These are phyloP conservation scores for Sinosuthora webbiana DNA, from an alignment of 2,113 vertebrate genomes.

Conservation along the genomic window DNA sequence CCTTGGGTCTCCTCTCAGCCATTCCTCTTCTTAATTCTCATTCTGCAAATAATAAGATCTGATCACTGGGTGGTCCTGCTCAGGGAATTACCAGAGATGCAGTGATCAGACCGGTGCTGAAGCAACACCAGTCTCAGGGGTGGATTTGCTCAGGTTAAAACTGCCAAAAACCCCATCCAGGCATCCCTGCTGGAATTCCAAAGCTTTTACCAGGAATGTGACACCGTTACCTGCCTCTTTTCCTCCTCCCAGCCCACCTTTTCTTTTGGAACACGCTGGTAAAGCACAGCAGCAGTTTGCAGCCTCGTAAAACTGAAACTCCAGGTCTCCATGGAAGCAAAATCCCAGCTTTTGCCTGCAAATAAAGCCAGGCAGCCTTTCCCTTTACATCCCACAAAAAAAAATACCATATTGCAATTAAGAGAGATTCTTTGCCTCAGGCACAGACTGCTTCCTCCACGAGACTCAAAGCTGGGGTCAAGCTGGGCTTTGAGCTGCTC, in stretches of 20 bases:
- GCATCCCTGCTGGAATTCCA: not conserved
- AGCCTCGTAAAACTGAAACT: not conserved
- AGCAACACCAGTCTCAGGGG: not conserved
- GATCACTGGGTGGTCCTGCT: not conserved
- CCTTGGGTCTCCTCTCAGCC: not conserved
- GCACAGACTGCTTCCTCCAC: not conserved
- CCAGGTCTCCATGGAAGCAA: conserved; percentile 50
- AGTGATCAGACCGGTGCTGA: not conserved
- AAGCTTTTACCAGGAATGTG: not conserved
- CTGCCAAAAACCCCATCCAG: not conserved
- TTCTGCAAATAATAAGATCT: not conserved
- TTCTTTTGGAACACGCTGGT: not conserved
- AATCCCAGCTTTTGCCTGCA: not conserved
- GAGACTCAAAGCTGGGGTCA: not conserved
- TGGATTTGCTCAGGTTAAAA: not conserved
- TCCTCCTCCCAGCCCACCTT: not conserved
- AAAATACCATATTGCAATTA: not conserved
- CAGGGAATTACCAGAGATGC: not conserved
- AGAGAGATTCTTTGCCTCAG: not conserved
- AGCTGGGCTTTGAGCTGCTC: not conserved
- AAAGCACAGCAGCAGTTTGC: not conserved
- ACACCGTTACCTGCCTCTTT: not conserved
- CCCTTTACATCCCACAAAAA: not conserved
- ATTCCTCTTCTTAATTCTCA: not conserved
- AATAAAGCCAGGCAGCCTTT: not conserved